Evolutionary conservation across 2,797 vertebrate species (phyloP).

Genomic region (Gouania willdenowi): DNA sequence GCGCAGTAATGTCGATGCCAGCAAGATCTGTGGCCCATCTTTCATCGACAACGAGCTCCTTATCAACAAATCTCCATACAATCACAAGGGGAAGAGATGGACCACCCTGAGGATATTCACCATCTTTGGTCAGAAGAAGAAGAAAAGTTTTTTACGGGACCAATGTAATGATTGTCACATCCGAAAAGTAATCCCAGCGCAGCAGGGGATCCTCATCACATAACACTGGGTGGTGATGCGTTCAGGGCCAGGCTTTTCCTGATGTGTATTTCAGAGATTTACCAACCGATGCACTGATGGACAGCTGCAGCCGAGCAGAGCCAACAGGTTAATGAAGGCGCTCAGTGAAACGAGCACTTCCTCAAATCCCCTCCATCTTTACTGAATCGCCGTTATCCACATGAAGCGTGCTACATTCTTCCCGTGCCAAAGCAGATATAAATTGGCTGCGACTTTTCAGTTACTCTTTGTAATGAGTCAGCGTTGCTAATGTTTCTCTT

Average conservation of each 20-base stretch:
- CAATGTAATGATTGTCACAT: neutral
- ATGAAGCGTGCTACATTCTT: slow-evolving; percentile 18
- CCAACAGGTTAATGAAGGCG: slow-evolving; percentile 41
- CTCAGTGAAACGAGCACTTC: slow-evolving; percentile 42
- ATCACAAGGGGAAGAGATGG: neutral
- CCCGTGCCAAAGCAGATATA: slow-evolving; percentile 44
- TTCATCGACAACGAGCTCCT: slow-evolving; percentile 67
- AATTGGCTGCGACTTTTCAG: slow-evolving; percentile 33
- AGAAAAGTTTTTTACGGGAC: too few relatives aligned
- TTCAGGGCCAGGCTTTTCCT: slow-evolving; percentile 50
- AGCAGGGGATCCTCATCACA: slow-evolving; percentile 52
- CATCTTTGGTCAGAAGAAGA: too few relatives aligned
- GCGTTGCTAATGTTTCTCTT: slow-evolving; percentile 48
- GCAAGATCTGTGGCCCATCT: slow-evolving; percentile 46
- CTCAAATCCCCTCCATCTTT: slow-evolving; percentile 39
- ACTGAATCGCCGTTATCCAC: slow-evolving; percentile 13
- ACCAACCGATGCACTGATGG: slow-evolving; percentile 51
- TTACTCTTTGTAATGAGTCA: slow-evolving; percentile 53
- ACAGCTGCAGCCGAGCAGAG: slow-evolving; percentile 67
- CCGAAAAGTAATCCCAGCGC: slow-evolving; percentile 1
- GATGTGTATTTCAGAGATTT: slow-evolving; percentile 50
- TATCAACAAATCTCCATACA: slow-evolving; percentile 44
- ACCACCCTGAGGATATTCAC: slow-evolving; percentile 16
- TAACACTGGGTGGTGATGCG: slow-evolving; percentile 20
- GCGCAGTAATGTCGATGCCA: slow-evolving; percentile 24